Base-by-base conservation (phyloP, 1,140 invertebrate species). In the Aphaenogaster rudis region DNA sequence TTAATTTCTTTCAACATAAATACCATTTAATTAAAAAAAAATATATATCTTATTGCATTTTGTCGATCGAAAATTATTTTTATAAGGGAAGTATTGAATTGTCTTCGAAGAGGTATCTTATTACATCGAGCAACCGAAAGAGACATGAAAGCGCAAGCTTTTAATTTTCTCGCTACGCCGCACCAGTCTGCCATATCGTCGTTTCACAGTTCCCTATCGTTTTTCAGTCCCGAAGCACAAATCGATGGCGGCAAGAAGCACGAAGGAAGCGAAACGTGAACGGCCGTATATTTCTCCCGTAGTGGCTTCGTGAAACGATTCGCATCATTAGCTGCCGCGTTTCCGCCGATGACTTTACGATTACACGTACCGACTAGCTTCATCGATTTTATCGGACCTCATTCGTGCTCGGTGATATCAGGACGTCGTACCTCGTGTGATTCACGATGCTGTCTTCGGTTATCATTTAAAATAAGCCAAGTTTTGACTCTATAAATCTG, bases 181-280 rank as follows among this genome's bases (percentile, higher is more conserved):
- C 78, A 54, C 84, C 89, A 69, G 72, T 84, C 13, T 45, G 80
- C 54, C 45, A 28, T 39, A 74, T 74, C 80, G 42, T 61, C 89
- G 52, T 89, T 17, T 71, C 84, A 45, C 64, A 67, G 69, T 90
- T 82, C 71, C 52, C 86, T 85, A 87, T 82, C 88, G 50, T 89
- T 87, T 90, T 89, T 89, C 85, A 86, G 86, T 84, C 85, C 72
- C 39, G 76, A 61, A 87, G 88, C 86, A 79, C 66, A 86, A 89
- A 90, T 89, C 84, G 88, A 89, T 87, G 84, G 76, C 78, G 79
- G 88, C 66, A 89, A 89, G 85, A 50, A 84, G 71, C 15, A 48
- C 63, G 66, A 36, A 85, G 72, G 59, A 66, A 85, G 78, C 57
- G 74, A 74, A 71, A 42, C 39, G 9, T 36, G 54, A 15, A 78